Evolutionary conservation across 2,888 invertebrate species (phyloP), one percentile per base, ranked within the genome.

Genomic region (Hypsopygia costalis): DNA sequence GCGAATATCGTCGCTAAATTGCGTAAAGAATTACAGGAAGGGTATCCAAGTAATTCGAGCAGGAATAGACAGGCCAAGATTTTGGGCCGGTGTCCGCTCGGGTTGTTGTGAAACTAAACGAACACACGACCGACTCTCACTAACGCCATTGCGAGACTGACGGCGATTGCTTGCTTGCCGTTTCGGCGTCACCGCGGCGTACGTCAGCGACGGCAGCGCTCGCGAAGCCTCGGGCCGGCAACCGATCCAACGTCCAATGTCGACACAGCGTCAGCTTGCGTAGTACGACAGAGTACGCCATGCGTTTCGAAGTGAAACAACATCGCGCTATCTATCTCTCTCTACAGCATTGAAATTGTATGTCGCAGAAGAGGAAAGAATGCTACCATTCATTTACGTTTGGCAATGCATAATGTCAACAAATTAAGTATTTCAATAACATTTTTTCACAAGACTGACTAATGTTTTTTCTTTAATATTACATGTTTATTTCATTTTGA

Each of bases 61-160:
- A 81, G 77, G 73, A 65, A 69, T 78, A 79, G 85, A 88, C 88
- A 81, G 86, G 80, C 87, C 88, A 88, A 89, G 86, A 87, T 89
- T 89, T 88, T 89, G 88, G 89, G 88, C 87, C 89, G 89, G 89
- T 89, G 88, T 88, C 89, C 89, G 89, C 88, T 89, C 88, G 86
- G 88, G 83, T 73, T 80, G 69, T 70, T 69, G 65, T 65, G 66
- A 80, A 74, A 72, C 74, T 82, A 89, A 81, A 81, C 79, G 81
- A 80, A 82, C 86, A 79, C 81, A 78, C 82, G 58, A 81, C 87
- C 78, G 59, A 62, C 72, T 65, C 73, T 66, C 69, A 78, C 78
- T 70, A 83, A 78, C 88, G 88, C 89, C 89, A 89, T 89, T 83
- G 87, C 89, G 88, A 86, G 88, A 89, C 89, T 89, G 71, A 62